A percentile compares a stretch with the other conserved stretches of the same genome.
These are phyloP conservation scores for Phaetusa simplex DNA, from an alignment of 2,113 vertebrate species.

Conservation along the genomic window DNA sequence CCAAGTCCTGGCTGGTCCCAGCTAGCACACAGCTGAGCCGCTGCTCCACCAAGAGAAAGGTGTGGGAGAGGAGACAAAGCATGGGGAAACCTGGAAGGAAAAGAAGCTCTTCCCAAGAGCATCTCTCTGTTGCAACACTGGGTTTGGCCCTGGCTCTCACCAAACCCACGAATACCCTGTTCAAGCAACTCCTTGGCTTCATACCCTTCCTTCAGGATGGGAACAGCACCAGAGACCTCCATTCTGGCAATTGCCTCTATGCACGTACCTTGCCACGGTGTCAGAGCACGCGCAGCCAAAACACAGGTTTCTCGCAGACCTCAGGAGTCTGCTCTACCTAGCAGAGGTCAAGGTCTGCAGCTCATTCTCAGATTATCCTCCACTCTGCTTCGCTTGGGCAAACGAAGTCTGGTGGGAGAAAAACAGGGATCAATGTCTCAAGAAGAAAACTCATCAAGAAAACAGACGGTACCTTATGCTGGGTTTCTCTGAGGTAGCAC, in stretches of 20 bases:
- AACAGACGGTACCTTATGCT: neutral
- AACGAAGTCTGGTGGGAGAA: neutral
- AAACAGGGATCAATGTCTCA: neutral
- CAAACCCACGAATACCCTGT: neutral
- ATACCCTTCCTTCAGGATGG: neutral
- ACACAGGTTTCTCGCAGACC: neutral
- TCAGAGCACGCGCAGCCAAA: neutral
- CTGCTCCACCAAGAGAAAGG: neutral
- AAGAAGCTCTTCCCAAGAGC: neutral
- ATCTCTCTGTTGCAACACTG: neutral
- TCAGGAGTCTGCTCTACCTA: neutral
- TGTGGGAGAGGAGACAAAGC: neutral
- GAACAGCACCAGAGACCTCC: neutral
- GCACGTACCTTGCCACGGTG: accelerated
- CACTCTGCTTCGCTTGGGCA: neutral
- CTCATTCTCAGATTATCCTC: neutral
- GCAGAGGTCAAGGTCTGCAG: neutral
- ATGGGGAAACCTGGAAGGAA: neutral
- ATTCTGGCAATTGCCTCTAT: neutral
- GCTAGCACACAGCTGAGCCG: neutral
- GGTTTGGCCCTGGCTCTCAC: neutral
- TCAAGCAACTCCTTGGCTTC: neutral
- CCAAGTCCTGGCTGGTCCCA: neutral
- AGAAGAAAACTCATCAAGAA: neutral
- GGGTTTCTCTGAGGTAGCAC: neutral